These are phyloP conservation scores for Malthinus seriepunctatus DNA, from an alignment of 2,888 invertebrate species.

Conservation along the genomic window DNA sequence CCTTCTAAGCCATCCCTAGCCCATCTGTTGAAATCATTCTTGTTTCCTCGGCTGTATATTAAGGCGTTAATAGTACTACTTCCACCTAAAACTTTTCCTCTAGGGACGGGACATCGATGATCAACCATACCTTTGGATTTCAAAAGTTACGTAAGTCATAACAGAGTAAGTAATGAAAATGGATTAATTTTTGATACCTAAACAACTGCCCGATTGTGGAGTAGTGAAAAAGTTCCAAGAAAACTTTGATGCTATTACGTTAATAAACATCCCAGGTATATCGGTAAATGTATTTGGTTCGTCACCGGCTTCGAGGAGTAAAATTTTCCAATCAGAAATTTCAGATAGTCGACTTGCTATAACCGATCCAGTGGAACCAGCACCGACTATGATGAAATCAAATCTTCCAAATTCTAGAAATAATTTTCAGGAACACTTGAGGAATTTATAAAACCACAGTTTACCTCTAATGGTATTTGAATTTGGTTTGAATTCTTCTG, in stretches of 20 bases:
- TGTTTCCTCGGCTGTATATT: slow-evolving; percentile 34
- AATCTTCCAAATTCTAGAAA: slow-evolving; percentile 21
- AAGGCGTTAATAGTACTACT: slow-evolving; percentile 34
- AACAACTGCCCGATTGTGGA: background rate
- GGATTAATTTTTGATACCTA: background rate
- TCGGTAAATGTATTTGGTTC: slow-evolving; percentile 21
- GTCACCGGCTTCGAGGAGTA: background rate
- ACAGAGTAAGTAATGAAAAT: background rate
- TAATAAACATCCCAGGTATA: slow-evolving; percentile 21
- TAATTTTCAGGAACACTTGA: background rate
- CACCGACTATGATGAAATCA: slow-evolving; percentile 25
- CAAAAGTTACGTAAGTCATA: background rate
- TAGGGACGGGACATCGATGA: slow-evolving; percentile 24
- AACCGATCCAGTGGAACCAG: slow-evolving; percentile 5
- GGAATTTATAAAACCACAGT: background rate
- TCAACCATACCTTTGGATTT: slow-evolving; percentile 31
- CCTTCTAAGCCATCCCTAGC: slow-evolving; percentile 44
- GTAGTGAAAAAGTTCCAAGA: too few relatives aligned
- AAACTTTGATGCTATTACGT: background rate
- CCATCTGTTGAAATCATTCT: slow-evolving; percentile 32
- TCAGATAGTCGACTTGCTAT: too few relatives aligned
- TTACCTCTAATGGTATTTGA: too few relatives aligned
- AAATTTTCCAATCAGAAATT: too few relatives aligned
- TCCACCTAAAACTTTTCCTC: slow-evolving; percentile 34
- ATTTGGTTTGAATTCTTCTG: too few relatives aligned